Evolutionary conservation across 2,113 vertebrate species (phyloP), one percentile per base, ranked within the genome.

Genomic region (Acrocephalus arundinaceus): DNA sequence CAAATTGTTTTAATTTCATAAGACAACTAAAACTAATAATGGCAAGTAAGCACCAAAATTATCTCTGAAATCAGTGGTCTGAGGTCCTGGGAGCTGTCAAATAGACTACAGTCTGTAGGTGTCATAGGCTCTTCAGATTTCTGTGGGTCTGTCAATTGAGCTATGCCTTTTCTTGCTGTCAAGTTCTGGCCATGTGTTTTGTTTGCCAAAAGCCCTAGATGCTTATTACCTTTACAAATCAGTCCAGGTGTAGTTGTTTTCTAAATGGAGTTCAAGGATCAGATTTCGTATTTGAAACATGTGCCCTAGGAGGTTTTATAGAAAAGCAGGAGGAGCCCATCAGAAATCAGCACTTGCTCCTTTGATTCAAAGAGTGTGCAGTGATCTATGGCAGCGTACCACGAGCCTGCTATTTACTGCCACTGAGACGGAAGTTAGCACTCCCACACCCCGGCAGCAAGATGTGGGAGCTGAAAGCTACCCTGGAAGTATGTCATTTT

Each of bases 391-490:
- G 52, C 82, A 83, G 63, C 0, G 2, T 74, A 93, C 75, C 85
- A 74, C 1, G 2, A 93, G 67, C 75, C 82, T 96, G 90, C 88
- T 90, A 90, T 90, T 97, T 96, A 87, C 93, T 93, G 92, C 73
- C 72, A 87, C 80, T 41, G 88, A 93, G 86, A 94, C 23, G 52
- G 90, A 95, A 96, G 83, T 84, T 33, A 81, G 80, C 3, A 79
- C 92, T 96, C 92, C 82, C 87, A 90, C 87, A 88, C 57, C 85
- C 85, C 16, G 3, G 85, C 87, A 95, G 88, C 90, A 81, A 90
- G 93, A 95, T 72, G 92, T 92, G 76, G 92, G 85, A 96, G 86
- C 94, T 90, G 90, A 95, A 96, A 97, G 66, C 65, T 48, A 45
- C 57, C 57, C 76, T 90, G 61, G 80, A 92, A 96, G 67, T 41